Base-by-base conservation (phyloP, 2,888 invertebrate genomes). In the Pristionchus exspectatus region DNA sequence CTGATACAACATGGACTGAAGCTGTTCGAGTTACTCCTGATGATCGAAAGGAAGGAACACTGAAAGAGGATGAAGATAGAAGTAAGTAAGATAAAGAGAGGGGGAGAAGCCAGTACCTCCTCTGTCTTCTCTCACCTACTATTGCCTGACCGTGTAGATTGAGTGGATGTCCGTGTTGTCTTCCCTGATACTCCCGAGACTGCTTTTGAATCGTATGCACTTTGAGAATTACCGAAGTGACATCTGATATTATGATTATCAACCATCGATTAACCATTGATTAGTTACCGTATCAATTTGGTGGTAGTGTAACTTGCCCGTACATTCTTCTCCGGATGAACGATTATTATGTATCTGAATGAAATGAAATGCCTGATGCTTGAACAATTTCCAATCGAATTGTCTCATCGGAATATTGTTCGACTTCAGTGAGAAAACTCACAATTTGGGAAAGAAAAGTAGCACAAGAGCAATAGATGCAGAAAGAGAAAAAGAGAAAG, bases 321-420 rank as follows among this genome's bases (percentile, higher is more conserved):
- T 93, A 97, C 97, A 95, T 97, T 97, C 94, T 97, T 96, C 95
- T 97, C 97, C 9, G 97, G 97, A 90, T 97, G 96, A 93, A 97
- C 96, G 72, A 97, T 95, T 92, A 97, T 97, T 93, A 97, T 97
- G 95, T 97, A 97, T 72, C 87, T 87, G 72, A 50, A 50, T 21
- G n/a, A 56, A 63, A 16, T 63, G 0, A 27, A 63, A 33, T 1
- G 4, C 30, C 2, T 38, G 10, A 66, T 24, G 10, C 3, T 66
- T 38, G 1, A n/a, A 14, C 12, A 27, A 21, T n/a, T 10, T 30
- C 18, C 27, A 27, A 84, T 56, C 50, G 24, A 54, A 85, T 63
- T 3, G n/a, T n/a, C n/a, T n/a, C n/a, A n/a, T n/a, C n/a, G n/a
- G n/a, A n/a, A n/a, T n/a, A n/a, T n/a, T n/a, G n/a, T n/a, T n/a